Evolutionary conservation across 2,113 vertebrate species (phyloP).

Genomic region (Channa maculata): DNA sequence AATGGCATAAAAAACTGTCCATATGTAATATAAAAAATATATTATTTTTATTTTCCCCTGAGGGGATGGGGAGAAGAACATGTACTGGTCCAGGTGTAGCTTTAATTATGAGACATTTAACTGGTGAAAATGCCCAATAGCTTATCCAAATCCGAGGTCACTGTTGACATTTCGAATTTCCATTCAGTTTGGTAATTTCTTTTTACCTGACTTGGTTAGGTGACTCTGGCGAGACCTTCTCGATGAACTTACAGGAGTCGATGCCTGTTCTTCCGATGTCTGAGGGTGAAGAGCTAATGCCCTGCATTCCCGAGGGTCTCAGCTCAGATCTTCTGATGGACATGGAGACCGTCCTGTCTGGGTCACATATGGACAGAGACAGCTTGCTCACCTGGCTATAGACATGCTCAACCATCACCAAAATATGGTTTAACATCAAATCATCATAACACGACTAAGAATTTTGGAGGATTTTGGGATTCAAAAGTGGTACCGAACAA

Average conservation of each 20-base stretch:
- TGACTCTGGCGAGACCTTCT: conserved; percentile 88
- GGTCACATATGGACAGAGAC: conserved; percentile 96
- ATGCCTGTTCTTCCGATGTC: conserved; percentile 94
- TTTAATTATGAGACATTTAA: neutral
- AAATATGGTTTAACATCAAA: conserved; percentile 30
- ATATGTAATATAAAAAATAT: too few species aligned
- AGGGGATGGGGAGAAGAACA: too few species aligned
- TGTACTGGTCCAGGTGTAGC: too few species aligned
- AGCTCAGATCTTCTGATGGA: conserved; percentile 96
- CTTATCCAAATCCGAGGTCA: neutral
- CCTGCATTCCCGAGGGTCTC: conserved; percentile 93
- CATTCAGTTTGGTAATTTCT: neutral
- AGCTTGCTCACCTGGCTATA: conserved; percentile 98
- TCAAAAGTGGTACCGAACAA: conserved; percentile 65
- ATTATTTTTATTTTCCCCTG: too few species aligned
- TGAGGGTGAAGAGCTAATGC: conserved; percentile 95
- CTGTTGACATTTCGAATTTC: neutral
- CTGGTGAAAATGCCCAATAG: neutral
- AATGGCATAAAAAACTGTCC: too few species aligned
- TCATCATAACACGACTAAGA: conserved; percentile 54
- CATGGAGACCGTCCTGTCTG: conserved; percentile 96
- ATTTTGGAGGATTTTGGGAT: conserved; percentile 47
- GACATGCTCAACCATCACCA: conserved; percentile 55
- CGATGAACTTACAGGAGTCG: conserved; percentile 89
- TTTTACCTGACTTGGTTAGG: conserved; percentile 75